Conservation (phyloP, 2,113 vertebrate genomes). For the Globicephala melas region DNA sequence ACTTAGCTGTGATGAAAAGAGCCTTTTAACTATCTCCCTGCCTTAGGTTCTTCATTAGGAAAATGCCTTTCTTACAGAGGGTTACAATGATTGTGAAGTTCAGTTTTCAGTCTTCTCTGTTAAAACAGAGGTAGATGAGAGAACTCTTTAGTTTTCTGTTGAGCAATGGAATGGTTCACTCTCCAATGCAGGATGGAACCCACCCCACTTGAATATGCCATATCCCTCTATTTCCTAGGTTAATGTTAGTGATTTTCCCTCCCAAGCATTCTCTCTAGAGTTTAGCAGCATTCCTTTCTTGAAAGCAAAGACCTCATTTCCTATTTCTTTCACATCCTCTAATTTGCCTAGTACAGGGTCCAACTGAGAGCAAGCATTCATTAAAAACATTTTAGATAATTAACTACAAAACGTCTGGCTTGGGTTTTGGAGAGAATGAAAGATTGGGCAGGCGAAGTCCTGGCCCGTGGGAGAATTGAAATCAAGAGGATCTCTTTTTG, state of each 20-base stretch:
- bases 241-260: slow-evolving; percentile 5
- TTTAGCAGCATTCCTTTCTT: slow-evolving; percentile 42
- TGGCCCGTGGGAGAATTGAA: background rate
- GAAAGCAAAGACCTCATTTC: slow-evolving; percentile 46
- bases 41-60: background rate
- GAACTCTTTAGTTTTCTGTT: background rate
- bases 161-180: background rate
- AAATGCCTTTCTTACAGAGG: background rate
- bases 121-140: background rate
- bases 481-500: background rate
- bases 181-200: background rate
- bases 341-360: slow-evolving; percentile 34
- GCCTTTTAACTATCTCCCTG: background rate
- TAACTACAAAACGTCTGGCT: slow-evolving; percentile 47
- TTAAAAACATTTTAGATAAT: slow-evolving; percentile 54
- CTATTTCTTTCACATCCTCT: slow-evolving; percentile 39
- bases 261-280: background rate
- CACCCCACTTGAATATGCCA: background rate
- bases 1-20: background rate
- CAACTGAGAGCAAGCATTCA: slow-evolving; percentile 41
- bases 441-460: background rate
- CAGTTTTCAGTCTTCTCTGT: background rate
- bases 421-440: slow-evolving; percentile 24
- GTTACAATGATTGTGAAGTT: background rate
- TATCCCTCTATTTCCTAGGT: background rate